Evolutionary conservation across 2,797 vertebrate species (phyloP).

Genomic region (Neosalanx taihuensis): DNA sequence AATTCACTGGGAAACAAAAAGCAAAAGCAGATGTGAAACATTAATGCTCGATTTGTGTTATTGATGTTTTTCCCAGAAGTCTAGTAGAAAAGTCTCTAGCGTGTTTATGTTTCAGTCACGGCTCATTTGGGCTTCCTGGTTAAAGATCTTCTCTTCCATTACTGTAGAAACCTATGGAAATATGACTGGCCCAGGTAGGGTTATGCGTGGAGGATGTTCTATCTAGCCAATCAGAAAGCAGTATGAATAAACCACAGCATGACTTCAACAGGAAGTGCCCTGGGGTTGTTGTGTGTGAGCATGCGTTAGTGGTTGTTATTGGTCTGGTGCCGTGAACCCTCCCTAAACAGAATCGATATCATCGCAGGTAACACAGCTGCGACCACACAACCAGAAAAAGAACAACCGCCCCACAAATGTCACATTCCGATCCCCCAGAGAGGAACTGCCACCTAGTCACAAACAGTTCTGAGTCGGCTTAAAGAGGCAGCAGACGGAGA

Average conservation of each 20-base stretch:
- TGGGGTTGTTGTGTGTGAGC: no score
- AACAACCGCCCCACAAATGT: not conserved
- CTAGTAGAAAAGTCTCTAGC: not conserved
- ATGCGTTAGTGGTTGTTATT: not conserved
- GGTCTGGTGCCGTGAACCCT: not conserved
- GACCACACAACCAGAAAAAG: not conserved
- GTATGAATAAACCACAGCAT: not conserved
- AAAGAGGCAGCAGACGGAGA: slow-evolving; percentile 6
- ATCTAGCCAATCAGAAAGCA: not conserved
- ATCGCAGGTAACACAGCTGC: not conserved
- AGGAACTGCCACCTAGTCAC: not conserved
- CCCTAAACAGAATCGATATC: not conserved
- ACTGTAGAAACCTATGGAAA: no score
- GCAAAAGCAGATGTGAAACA: slow-evolving; percentile 20
- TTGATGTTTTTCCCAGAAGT: slow-evolving; percentile 10
- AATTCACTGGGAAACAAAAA: slow-evolving; percentile 6
- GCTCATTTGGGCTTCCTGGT: not conserved
- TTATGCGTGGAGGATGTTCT: not conserved
- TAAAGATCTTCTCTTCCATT: not conserved
- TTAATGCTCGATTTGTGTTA: slow-evolving; percentile 16
- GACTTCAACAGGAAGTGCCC: not conserved
- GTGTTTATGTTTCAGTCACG: slow-evolving; percentile 1
- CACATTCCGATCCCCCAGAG: not conserved
- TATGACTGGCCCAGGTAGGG: not conserved
- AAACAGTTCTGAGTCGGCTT: slow-evolving; percentile 21